A percentile compares a stretch with the other conserved stretches of the same genome.
Conservation (phyloP, 2,113 vertebrate genomes). For the Rhipidura dahli region DNA sequence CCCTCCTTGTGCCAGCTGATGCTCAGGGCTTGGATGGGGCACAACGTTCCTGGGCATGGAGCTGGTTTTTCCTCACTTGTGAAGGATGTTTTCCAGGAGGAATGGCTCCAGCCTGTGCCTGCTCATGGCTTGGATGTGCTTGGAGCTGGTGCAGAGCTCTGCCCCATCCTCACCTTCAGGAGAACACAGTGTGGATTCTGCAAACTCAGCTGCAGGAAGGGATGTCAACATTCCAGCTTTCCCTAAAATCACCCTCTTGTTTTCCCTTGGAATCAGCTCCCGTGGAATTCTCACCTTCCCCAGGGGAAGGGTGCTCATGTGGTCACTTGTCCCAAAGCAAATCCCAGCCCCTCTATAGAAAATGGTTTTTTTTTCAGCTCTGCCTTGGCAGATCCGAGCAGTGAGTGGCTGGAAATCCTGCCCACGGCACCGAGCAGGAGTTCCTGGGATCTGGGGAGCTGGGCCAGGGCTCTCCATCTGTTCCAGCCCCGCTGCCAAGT, state of each 20-base stretch:
- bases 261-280: background rate
- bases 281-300: background rate
- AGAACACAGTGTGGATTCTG: background rate
- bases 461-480: conserved; percentile 46
- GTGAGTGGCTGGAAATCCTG: conserved; percentile 38
- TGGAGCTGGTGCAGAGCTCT: background rate
- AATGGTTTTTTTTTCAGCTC: background rate
- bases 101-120: background rate
- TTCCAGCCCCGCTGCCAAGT: conserved; percentile 2
- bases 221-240: background rate
- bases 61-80: rapidly evolving
- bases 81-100: background rate
- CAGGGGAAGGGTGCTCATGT: background rate
- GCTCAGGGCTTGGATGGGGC: background rate
- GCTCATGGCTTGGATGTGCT: background rate
- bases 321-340: background rate
- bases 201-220: background rate
- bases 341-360: background rate
- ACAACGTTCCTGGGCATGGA: background rate
- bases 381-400: background rate
- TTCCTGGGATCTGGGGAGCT: conserved; percentile 36
- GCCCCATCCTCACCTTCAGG: background rate
- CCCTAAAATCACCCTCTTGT: background rate
- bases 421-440: background rate
- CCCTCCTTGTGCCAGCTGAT: background rate